Evolutionary conservation across 2,113 vertebrate species (phyloP), one percentile per base, ranked within the genome.

Genomic region (Cyanoramphus novaezelandiae): DNA sequence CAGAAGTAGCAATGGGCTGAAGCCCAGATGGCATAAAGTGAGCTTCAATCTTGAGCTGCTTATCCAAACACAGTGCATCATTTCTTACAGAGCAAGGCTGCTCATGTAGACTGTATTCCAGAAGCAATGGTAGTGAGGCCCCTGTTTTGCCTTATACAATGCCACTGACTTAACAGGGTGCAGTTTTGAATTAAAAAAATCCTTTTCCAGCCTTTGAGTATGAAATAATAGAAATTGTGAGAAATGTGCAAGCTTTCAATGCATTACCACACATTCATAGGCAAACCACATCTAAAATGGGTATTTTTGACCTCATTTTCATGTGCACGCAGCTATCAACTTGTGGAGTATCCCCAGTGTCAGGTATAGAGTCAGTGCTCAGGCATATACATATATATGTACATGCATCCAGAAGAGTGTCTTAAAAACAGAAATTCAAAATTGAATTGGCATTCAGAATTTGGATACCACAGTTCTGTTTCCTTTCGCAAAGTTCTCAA

Each of bases 131-230:
- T 82, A 41, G 57, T 37, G 60, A 65, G 74, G 47, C 74, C 49
- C 25, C 47, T 87, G 33, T 72, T 91, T 16, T 69, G 39, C 71
- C 60, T 79, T 86, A 29, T 76, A 49, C 65, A 82, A n/a, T 49
- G 20, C 37, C 28, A n/a, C 31, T 19, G 63, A 16, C 41, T 88
- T 43, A 68, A 46, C 3, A 55, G 43, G 74, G 33, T 21, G 47
- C 29, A 63, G 28, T 76, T 92, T 41, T 86, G 82, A 59, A 43
- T 81, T 74, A 49, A 47, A 89, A 86, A 83, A 92, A 70, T 74
- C 43, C 11, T 74, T 49, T 77, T 77, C 31, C 25, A 70, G 11
- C 19, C 25, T 64, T 47, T 33, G 14, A 85, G 25, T 41, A 13
- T 57, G 70, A 86, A 85, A 35, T 46, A 82, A 24, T 11, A 59